Base-by-base conservation (phyloP, 2,888 invertebrate genomes). In the Onthophagus sagittarius region DNA sequence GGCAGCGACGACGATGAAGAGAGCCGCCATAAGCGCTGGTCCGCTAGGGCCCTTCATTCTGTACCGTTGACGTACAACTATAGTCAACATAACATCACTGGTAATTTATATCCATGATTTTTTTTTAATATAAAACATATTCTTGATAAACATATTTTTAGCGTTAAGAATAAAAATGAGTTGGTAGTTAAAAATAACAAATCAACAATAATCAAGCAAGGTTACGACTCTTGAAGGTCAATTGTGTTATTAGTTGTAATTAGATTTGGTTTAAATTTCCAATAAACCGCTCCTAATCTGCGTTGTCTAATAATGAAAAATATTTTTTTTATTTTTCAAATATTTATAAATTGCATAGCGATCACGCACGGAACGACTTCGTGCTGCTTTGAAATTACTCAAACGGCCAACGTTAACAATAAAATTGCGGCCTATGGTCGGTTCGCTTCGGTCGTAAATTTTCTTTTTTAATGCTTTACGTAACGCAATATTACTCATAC, bases 31-130 rank as follows among this genome's bases (percentile, higher is more conserved):
- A 89, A 91, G 77, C 88, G 92, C 76, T 89, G 91, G 88, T 88
- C 90, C 77, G 88, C 90, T 67, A 86, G 89, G 78, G 88, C 89
- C 64, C 86, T 90, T 74, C 90, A 91, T 82, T 89, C 89, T 53
- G 91, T 93, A 78, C 93, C 94, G 62, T 89, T 91, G 83, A 88
- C 89, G 62, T 95, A 95, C 84, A 94, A 94, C 85, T 90, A 93
- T 83, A 88, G 89, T 75, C 94, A 94, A 83, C 94, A 94, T 83
- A 90, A 90, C 80, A 88, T 94, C 69, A 88, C 90, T 80, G 92
- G 92, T 92, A 84, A 23, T 23, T 23, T 23, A 23, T 23, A 23
- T 23, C 3, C 23, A 23, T n/a, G n/a, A n/a, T 2, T 3, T 23
- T 23, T 23, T 23, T 23, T 23, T 23, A 23, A 23, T 23, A 23